Evolutionary conservation across 2,797 vertebrate species (phyloP).

Genomic region (Hypotaenidia okinawae): DNA sequence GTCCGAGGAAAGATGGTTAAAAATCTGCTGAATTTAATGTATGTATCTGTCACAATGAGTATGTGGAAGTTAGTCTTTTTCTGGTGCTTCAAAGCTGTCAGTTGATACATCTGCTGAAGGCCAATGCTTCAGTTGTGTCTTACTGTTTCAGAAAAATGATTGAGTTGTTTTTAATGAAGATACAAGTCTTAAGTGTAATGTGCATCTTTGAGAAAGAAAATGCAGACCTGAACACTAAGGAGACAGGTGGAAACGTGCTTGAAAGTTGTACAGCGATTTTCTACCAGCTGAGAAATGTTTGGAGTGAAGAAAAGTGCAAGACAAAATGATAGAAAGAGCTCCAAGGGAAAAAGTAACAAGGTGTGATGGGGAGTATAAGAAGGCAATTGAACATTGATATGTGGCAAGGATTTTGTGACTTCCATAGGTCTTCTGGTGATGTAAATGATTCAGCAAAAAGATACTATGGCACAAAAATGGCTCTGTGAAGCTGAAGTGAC

Average conservation of each 20-base stretch:
- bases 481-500: not conserved
- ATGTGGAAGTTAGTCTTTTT: not conserved
- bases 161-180: not conserved
- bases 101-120: not conserved
- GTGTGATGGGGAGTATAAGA: not conserved
- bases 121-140: not conserved
- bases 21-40: not conserved
- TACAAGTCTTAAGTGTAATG: not conserved
- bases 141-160: not conserved
- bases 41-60: not conserved
- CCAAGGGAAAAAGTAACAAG: not conserved
- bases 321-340: not conserved
- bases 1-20: not conserved
- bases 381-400: not conserved
- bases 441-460: not conserved
- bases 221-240: not conserved
- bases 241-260: accelerated
- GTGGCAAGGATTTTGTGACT: not conserved
- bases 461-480: not conserved
- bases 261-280: not conserved
- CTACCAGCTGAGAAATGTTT: not conserved
- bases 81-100: not conserved
- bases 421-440: not conserved
- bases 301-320: not conserved
- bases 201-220: not conserved